These are phyloP conservation scores for Pocillopora damicornis DNA, from an alignment of 64 coral and sea anemone genomes.

Conservation along the genomic window DNA sequence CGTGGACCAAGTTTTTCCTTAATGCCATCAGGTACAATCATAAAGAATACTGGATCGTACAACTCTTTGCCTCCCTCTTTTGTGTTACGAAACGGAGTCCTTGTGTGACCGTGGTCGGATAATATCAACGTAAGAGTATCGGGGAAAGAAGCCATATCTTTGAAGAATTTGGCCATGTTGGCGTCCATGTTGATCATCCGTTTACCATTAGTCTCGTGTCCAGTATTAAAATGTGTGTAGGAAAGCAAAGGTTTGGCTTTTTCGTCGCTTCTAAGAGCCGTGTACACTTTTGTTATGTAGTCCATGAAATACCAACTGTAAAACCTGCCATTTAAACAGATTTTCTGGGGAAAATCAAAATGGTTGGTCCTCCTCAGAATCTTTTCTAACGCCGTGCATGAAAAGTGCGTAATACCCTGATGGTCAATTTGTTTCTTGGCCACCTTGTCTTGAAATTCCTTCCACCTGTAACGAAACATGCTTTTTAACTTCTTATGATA, in stretches of 20 bases:
- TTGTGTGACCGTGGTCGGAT: slow-evolving; percentile 57
- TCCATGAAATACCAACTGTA: background rate
- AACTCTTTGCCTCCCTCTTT: slow-evolving; percentile 47
- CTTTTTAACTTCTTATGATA: background rate
- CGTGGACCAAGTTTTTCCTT: slow-evolving; percentile 17
- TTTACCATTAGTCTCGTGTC: slow-evolving; percentile 30
- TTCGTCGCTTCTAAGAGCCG: background rate
- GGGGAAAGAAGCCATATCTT: slow-evolving; percentile 4
- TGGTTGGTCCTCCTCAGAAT: slow-evolving; percentile 37
- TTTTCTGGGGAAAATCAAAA: slow-evolving; percentile 21
- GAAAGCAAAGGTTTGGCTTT: slow-evolving; percentile 30
- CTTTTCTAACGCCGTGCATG: slow-evolving; percentile 53
- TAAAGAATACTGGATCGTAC: slow-evolving; percentile 42
- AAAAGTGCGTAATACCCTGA: slow-evolving; percentile 54
- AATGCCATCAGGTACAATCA: slow-evolving; percentile 36
- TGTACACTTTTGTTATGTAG: slow-evolving; percentile 18
- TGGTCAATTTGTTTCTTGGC: slow-evolving; percentile 43
- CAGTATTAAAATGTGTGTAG: slow-evolving; percentile 54
- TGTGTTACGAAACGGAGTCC: slow-evolving; percentile 35
- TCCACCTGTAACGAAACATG: slow-evolving; percentile 32
- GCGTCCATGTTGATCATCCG: slow-evolving; percentile 53
- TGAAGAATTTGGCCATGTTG: slow-evolving; percentile 26
- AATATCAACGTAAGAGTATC: slow-evolving; percentile 50
- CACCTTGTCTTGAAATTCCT: slow-evolving; percentile 18
- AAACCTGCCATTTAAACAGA: slow-evolving; percentile 56